Evolutionary conservation across 2,113 vertebrate genomes (phyloP).

Genomic region (Paradoxurus hermaphroditus): DNA sequence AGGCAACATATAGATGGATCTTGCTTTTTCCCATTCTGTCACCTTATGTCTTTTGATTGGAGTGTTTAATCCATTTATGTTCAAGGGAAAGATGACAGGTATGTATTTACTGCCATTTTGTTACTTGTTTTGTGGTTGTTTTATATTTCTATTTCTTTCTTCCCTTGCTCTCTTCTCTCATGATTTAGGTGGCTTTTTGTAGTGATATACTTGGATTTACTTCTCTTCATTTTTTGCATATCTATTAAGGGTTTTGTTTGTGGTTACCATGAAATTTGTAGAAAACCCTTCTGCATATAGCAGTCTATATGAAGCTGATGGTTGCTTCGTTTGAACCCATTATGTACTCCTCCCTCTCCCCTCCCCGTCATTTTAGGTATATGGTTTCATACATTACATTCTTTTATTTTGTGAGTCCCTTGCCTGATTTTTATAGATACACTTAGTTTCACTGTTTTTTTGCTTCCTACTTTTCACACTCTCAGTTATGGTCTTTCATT

Average conservation of each 20-base stretch:
- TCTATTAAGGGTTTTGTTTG: neutral
- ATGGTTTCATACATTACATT: neutral
- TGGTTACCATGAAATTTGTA: neutral
- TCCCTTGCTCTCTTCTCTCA: neutral
- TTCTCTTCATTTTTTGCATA: neutral
- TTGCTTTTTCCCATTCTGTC: neutral
- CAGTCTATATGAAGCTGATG: neutral
- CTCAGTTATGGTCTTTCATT: neutral
- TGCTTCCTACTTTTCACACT: neutral
- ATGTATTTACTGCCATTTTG: neutral
- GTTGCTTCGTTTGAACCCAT: neutral
- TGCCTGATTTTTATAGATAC: neutral
- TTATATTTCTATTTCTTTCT: neutral
- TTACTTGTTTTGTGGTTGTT: neutral
- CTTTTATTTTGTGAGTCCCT: neutral
- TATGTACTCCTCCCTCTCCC: neutral
- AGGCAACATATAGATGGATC: neutral
- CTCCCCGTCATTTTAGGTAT: neutral
- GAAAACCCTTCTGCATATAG: neutral
- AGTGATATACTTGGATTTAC: neutral
- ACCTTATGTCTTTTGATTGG: neutral
- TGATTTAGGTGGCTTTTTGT: neutral
- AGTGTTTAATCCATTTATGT: neutral
- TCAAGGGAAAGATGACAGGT: neutral
- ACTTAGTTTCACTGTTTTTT: neutral